Evolutionary conservation across 2,888 invertebrate species (phyloP), one percentile per base, ranked within the genome.

Genomic region (Leptinotarsa peninsularis): DNA sequence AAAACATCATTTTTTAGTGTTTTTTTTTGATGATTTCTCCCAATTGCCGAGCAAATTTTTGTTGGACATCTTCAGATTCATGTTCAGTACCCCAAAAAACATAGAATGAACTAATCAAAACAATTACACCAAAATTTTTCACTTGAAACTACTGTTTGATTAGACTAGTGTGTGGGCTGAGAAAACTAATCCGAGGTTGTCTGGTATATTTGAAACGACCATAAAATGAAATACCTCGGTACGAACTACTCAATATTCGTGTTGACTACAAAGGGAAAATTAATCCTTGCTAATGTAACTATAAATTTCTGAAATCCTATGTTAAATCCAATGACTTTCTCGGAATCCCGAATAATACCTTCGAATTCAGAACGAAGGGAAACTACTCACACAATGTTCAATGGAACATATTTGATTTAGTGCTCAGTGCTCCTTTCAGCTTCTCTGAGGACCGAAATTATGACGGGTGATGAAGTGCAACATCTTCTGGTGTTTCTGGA

Each of bases 381-480:
- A 58, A 58, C 58, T 58, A 58, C 58, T 58, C 58, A 4, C 23
- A 23, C 58, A 58, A 23, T 27, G 23, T 58, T 58, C 21, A 58
- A 58, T 58, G 23, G 58, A 58, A 58, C 58, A 58, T 15, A 58
- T 58, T 58, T 58, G 58, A 58, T 58, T 58, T 58, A 58, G 58
- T 27, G 58, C 58, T 58, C 23, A 58, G 27, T 58, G 58, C 58
- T 27, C 58, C 58, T 58, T 58, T 23, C 58, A 58, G 58, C 15
- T 15, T 27, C 58, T 21, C 58, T 23, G 17, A 58, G 58, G 58
- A 58, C 58, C 27, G 14, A 15, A 23, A 58, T 58, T 23, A 58
- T 58, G 58, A 58, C 58, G 58, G 58, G 58, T 58, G 58, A 58
- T 58, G 58, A 58, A 58, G 58, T 58, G 58, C 58, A 58, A 58